Conservation (phyloP, 2,113 vertebrate genomes). For the Atrichornis clamosus region DNA sequence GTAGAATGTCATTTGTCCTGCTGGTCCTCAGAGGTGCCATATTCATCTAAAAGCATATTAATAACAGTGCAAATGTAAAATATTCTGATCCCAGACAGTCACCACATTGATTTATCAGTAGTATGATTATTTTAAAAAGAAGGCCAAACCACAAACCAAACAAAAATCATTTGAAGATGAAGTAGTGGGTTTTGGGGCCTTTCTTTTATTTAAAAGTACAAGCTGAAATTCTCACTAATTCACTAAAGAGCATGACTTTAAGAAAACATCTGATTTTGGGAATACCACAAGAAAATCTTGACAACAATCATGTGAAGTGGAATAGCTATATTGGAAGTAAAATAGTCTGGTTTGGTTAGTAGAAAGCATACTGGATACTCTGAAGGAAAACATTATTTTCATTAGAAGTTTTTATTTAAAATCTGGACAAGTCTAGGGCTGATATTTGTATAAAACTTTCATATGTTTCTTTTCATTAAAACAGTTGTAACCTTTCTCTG, state of each 20-base stretch:
- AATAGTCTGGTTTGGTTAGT: background rate
- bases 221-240: background rate
- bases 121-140: background rate
- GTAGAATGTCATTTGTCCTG: background rate
- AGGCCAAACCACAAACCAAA: background rate
- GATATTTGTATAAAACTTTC: constrained; percentile 34
- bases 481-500: constrained; percentile 13
- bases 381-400: constrained; percentile 19
- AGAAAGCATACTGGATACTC: background rate
- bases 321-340: background rate
- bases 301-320: background rate
- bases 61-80: background rate
- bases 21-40: background rate
- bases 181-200: background rate
- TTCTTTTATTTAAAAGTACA: background rate
- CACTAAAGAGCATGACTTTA: background rate
- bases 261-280: constrained; percentile 1
- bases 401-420: constrained; percentile 40
- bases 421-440: constrained; percentile 1
- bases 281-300: background rate
- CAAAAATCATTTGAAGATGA: background rate
- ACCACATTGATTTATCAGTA: background rate
- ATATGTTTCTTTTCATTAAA: constrained; percentile 42
- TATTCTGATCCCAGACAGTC: background rate
- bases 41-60: background rate